A percentile compares a stretch with the other conserved stretches of the same genome.
phyloP scores from a whole-genome alignment of 2,113 vertebrate genomes.

The Lophotis ruficrista region DNA sequence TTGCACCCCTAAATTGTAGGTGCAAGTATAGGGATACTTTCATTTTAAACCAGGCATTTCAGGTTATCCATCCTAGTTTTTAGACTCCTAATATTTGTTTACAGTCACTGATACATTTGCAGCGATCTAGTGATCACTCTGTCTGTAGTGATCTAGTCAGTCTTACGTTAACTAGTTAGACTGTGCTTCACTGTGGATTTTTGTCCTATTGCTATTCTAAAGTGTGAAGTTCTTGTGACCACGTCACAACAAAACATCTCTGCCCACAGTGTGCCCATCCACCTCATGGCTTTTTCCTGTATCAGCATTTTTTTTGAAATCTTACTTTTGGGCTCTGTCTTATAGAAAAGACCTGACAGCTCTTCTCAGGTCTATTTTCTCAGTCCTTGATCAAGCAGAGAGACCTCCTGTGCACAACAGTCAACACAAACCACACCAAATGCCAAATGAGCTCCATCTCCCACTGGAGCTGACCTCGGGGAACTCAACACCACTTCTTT shows the following conservation, averaged over 20 bases:
- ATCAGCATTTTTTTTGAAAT: background rate
- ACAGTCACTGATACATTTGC: background rate
- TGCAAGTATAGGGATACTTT: background rate
- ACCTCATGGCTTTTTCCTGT: background rate
- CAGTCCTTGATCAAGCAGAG: background rate
- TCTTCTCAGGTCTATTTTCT: background rate
- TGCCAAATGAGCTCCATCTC: background rate
- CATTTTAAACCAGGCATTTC: background rate
- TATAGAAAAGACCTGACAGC: background rate
- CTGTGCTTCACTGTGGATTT: background rate
- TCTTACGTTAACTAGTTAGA: background rate
- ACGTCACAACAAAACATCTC: background rate
- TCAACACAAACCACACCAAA: background rate
- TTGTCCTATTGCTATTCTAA: background rate
- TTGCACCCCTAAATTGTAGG: background rate
- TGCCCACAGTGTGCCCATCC: too few relatives aligned
- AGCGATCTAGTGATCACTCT: background rate
- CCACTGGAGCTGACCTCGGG: background rate
- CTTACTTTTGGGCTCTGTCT: background rate
- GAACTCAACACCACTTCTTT: background rate
- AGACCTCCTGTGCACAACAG: background rate
- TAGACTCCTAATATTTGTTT: background rate
- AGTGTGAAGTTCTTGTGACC: too few relatives aligned
- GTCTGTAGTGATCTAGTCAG: background rate
- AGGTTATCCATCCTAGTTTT: background rate